Percentiles rank a stretch among this genome's conserved stretches.
Conservation (phyloP, 1,140 invertebrate genomes). For the Eufriesea mexicana region DNA sequence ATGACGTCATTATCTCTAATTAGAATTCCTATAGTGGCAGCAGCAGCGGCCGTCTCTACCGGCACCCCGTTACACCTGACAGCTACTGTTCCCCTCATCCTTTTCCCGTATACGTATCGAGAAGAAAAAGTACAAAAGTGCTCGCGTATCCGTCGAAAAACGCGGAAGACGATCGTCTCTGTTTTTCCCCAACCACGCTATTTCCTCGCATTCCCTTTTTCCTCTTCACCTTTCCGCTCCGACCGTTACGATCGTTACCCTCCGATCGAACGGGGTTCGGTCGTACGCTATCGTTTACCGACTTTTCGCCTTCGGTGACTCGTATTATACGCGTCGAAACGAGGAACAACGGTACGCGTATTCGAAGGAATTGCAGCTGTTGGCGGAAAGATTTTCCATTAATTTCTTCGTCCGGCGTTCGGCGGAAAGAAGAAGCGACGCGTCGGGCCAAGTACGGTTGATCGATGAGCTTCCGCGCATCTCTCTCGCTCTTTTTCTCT, state of each 20-base stretch:
- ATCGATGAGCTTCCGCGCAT: background rate
- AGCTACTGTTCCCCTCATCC: slow-evolving; percentile 5
- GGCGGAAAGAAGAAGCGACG: too few species aligned
- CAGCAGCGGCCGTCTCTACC: slow-evolving; percentile 53
- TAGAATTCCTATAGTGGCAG: slow-evolving; percentile 75
- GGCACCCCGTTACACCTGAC: slow-evolving; percentile 71
- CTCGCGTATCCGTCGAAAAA: background rate
- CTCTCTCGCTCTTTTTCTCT: slow-evolving; percentile 45
- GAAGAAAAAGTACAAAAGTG: background rate
- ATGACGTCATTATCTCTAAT: slow-evolving; percentile 81
- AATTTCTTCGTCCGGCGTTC: too few species aligned
- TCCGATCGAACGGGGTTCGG: too few species aligned
- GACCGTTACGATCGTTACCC: too few species aligned
- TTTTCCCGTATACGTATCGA: background rate
- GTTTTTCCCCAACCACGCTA: background rate
- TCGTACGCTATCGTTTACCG: too few species aligned
- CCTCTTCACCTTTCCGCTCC: too few species aligned
- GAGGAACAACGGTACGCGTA: too few species aligned
- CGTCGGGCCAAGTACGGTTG: background rate
- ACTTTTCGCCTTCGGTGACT: too few species aligned
- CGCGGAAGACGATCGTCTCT: background rate
- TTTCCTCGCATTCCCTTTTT: too few species aligned
- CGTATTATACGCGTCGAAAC: too few species aligned
- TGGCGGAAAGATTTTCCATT: too few species aligned
- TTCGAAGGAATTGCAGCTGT: too few species aligned